Conservation (phyloP, 2,888 invertebrate species). For the Caenorhabditis zanzibari region DNA sequence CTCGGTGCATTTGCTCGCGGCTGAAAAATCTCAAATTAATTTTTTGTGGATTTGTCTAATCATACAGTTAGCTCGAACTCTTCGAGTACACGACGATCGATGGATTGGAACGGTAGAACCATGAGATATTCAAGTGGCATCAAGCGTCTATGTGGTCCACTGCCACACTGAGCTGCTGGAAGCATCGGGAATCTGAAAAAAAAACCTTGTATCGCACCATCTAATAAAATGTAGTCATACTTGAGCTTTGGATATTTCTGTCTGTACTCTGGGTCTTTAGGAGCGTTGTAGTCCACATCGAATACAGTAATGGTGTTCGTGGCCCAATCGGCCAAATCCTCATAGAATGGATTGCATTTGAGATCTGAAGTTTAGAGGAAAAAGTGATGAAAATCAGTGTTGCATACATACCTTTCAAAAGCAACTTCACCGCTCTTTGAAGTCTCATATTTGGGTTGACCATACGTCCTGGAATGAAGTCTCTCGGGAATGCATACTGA, state of each 20-base stretch:
- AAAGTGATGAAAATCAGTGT: too few species aligned
- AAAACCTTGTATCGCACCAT: background rate
- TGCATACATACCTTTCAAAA: constrained; percentile 38
- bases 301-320: constrained; percentile 54
- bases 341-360: constrained; percentile 63
- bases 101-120: constrained; percentile 54
- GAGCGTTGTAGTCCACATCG: constrained; percentile 55
- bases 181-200: constrained; percentile 48
- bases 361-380: constrained; percentile 34
- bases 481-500: constrained; percentile 30
- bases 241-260: constrained; percentile 46
- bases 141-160: constrained; percentile 24
- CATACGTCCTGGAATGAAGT: constrained; percentile 16
- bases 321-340: constrained; percentile 42
- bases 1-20: constrained; percentile 58
- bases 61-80: constrained; percentile 64
- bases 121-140: constrained; percentile 57
- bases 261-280: constrained; percentile 24
- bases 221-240: background rate
- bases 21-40: constrained; percentile 25
- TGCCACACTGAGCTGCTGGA: constrained; percentile 59
- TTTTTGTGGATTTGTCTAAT: background rate
- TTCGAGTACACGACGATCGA: constrained; percentile 55
- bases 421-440: constrained; percentile 34
- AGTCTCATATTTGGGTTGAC: constrained; percentile 27